phyloP scores from a whole-genome alignment of 2,113 vertebrate genomes.

The Pardalotus punctatus region DNA sequence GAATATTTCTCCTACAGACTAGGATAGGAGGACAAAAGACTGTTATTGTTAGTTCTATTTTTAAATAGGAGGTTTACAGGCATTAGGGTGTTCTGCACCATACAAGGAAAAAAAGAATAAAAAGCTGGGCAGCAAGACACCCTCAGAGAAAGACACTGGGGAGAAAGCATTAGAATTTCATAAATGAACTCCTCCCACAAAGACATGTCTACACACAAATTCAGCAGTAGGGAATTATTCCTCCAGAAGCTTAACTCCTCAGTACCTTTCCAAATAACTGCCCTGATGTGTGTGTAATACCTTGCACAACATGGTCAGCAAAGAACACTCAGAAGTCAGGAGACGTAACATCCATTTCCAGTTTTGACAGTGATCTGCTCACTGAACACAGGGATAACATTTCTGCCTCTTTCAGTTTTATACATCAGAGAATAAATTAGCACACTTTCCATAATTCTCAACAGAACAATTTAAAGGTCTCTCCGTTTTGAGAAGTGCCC shows the following conservation, averaged over 20 bases:
- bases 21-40: neutral
- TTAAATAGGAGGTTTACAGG: slow-evolving; percentile 44
- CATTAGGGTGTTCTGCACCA: slow-evolving; percentile 34
- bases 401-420: neutral
- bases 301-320: neutral
- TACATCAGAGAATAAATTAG: neutral
- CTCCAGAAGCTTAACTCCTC: slow-evolving; percentile 11
- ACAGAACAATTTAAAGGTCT: neutral
- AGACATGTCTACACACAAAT: neutral
- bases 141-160: neutral
- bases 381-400: accelerated
- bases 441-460: neutral
- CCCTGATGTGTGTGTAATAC: neutral
- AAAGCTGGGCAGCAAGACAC: neutral
- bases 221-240: neutral
- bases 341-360: neutral
- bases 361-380: neutral
- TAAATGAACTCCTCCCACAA: neutral
- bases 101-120: slow-evolving; percentile 39
- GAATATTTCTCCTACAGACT: neutral
- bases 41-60: slow-evolving; percentile 53
- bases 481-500: neutral
- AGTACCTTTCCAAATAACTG: neutral
- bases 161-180: neutral
- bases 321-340: neutral